Conservation (phyloP, 1,140 invertebrate species). For the Listronotus oregonensis region DNA sequence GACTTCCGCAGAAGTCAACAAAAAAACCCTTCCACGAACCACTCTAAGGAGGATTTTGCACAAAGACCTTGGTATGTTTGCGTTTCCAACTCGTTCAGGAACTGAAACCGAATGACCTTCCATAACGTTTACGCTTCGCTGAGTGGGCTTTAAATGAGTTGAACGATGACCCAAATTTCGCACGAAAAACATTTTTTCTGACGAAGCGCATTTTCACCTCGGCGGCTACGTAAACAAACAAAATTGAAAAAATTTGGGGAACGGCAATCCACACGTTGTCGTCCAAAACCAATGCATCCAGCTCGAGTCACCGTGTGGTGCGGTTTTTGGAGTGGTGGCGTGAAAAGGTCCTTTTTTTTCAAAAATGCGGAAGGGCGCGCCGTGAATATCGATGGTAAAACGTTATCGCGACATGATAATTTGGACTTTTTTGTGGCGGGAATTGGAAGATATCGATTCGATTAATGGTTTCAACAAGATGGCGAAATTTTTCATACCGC, state of each 20-base stretch:
- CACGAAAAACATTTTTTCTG: constrained; percentile 46
- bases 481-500: constrained; percentile 37
- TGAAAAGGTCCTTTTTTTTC: constrained; percentile 43
- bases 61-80: constrained; percentile 44
- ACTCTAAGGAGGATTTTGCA: constrained; percentile 45
- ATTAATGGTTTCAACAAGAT: constrained; percentile 46
- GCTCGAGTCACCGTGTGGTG: constrained; percentile 50
- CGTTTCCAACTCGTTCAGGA: constrained; percentile 47
- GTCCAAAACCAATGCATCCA: constrained; percentile 51
- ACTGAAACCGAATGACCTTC: constrained; percentile 32
- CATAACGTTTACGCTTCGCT: constrained; percentile 19
- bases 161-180: constrained; percentile 8
- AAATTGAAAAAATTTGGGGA: constrained; percentile 51
- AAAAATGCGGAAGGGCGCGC: constrained; percentile 25
- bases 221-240: constrained; percentile 53
- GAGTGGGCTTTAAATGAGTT: constrained; percentile 7
- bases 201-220: constrained; percentile 53
- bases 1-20: constrained; percentile 26
- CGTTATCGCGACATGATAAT: constrained; percentile 36
- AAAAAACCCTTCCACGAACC: constrained; percentile 34
- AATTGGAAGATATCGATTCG: constrained; percentile 41
- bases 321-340: constrained; percentile 39
- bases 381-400: constrained; percentile 33
- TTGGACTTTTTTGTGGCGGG: constrained; percentile 30
- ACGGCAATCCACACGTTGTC: constrained; percentile 45